These are phyloP conservation scores for Heterochromis multidens DNA, from an alignment of 2,113 vertebrate species.

Conservation along the genomic window DNA sequence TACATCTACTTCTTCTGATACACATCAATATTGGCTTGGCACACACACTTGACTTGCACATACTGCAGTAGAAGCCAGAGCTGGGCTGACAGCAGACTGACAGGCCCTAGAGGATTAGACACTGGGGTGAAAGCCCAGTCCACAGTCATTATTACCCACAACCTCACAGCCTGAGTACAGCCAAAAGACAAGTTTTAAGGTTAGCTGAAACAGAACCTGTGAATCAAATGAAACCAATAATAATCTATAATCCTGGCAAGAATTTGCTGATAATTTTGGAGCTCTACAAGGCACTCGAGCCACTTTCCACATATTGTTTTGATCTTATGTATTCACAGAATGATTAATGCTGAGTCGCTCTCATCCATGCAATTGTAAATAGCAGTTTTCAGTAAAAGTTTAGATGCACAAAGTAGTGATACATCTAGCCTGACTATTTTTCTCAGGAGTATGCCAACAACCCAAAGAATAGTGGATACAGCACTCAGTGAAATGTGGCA, in stretches of 20 bases:
- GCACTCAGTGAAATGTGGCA: neutral
- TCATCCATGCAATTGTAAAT: neutral
- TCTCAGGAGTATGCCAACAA: neutral
- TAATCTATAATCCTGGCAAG: neutral
- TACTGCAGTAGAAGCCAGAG: neutral
- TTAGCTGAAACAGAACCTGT: neutral
- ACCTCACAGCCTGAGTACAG: neutral
- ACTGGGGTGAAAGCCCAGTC: neutral
- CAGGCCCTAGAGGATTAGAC: neutral
- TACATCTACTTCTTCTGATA: neutral
- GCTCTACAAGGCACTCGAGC: neutral
- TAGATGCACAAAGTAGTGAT: neutral
- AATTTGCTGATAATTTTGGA: neutral
- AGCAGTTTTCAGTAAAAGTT: neutral
- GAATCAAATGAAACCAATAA: neutral
- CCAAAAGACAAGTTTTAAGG: neutral
- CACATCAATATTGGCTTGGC: neutral
- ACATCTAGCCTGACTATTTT: neutral
- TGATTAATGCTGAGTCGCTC: neutral
- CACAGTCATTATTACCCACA: neutral
- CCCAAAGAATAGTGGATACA: neutral
- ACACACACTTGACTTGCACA: neutral
- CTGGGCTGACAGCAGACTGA: slow-evolving; percentile 10
- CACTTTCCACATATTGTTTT: neutral
- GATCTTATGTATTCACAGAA: neutral